Percentiles rank a stretch among this genome's conserved stretches.
phyloP scores from a whole-genome alignment of 2,888 invertebrate genomes.

The Yponomeuta sedellus region DNA sequence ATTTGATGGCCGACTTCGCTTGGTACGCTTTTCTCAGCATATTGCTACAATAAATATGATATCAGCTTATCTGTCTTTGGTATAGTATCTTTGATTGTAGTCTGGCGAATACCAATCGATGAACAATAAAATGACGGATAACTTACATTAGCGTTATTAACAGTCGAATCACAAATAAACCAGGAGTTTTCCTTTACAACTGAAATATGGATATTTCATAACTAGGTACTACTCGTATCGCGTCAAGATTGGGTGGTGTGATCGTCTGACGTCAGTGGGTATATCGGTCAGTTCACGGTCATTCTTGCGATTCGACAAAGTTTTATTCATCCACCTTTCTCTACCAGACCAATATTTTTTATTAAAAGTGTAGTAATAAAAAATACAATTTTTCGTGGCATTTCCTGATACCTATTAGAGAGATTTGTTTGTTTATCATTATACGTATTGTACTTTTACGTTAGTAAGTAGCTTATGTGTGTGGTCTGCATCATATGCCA shows the following conservation, averaged over 20 bases:
- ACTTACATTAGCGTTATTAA: not conserved
- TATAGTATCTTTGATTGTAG: not conserved
- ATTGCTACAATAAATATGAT: not conserved
- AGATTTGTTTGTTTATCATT: no score
- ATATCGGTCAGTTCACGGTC: slow-evolving; percentile 2
- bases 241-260: not conserved
- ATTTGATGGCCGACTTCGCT: slow-evolving; percentile 43
- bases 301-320: not conserved
- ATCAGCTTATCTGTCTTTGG: not conserved
- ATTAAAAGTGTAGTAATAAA: not conserved
- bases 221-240: no score
- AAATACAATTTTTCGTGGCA: no score
- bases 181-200: no score
- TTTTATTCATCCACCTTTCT: not conserved
- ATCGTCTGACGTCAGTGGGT: not conserved
- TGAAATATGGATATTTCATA: no score
- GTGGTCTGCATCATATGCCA: no score
- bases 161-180: not conserved
- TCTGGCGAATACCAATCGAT: not conserved
- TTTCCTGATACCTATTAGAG: no score
- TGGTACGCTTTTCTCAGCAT: slow-evolving; percentile 4
- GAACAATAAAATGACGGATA: not conserved
- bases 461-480: no score
- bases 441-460: no score
- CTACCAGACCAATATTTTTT: not conserved